Evolutionary conservation across 1,140 invertebrate species (phyloP).

Genomic region (Bombus breviceps): DNA sequence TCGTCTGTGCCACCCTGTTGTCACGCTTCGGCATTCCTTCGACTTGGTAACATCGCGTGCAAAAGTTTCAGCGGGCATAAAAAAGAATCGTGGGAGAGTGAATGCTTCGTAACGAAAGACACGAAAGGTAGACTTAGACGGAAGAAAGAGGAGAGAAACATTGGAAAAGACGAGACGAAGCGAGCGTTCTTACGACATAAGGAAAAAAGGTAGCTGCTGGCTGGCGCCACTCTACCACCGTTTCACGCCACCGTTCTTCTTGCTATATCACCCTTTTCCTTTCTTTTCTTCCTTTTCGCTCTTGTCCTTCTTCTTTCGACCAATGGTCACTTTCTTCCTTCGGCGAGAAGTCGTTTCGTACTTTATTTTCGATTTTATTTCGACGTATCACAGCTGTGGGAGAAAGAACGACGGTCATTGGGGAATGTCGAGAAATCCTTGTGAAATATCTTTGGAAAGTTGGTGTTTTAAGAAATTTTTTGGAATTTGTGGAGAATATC

Average conservation of each 20-base stretch:
- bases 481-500: too few relatives aligned
- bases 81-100: neutral
- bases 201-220: slow-evolving; percentile 3
- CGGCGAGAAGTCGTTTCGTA: neutral
- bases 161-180: neutral
- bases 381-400: neutral
- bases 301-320: too few relatives aligned
- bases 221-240: slow-evolving; percentile 23
- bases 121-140: neutral
- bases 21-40: neutral
- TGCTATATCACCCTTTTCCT: neutral
- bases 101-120: neutral
- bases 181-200: slow-evolving; percentile 11
- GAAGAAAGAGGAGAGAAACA: too few relatives aligned
- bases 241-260: slow-evolving; percentile 11
- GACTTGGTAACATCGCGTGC: neutral
- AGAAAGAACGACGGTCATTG: too few relatives aligned
- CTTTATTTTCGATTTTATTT: slow-evolving; percentile 1
- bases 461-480: too few relatives aligned
- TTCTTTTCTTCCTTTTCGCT: neutral
- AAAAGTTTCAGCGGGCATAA: too few relatives aligned
- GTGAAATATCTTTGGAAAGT: too few relatives aligned
- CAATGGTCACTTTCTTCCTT: neutral
- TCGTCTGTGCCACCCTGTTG: too few relatives aligned
- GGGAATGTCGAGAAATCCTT: too few relatives aligned